These are phyloP conservation scores for Melinaea marsaeus DNA, from an alignment of 2,888 invertebrate species.

Conservation along the genomic window DNA sequence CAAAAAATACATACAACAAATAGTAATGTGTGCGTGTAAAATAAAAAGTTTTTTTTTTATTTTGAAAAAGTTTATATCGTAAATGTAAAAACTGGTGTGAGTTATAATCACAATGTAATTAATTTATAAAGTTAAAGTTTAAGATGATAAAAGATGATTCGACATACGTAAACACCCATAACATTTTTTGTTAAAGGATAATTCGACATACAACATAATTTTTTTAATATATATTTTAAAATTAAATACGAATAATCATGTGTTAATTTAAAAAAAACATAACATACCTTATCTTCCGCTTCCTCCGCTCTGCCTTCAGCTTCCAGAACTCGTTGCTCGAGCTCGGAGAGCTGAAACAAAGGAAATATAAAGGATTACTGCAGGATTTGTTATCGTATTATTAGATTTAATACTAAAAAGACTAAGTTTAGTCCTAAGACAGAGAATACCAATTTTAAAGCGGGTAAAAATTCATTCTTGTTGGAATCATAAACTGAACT, in stretches of 20 bases:
- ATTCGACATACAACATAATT: too few species aligned
- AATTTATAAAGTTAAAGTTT: too few species aligned
- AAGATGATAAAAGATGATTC: too few species aligned
- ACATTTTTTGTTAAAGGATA: too few species aligned
- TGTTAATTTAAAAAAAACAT: constrained; percentile 12
- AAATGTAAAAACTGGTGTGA: too few species aligned
- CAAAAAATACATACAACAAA: too few species aligned
- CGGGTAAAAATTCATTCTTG: constrained; percentile 18
- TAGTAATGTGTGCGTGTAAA: too few species aligned
- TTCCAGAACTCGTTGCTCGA: constrained; percentile 94
- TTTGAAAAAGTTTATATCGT: too few species aligned
- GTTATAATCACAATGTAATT: too few species aligned
- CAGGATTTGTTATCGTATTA: neutral
- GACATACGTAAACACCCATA: too few species aligned
- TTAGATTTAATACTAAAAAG: neutral
- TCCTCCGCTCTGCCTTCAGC: constrained; percentile 95
- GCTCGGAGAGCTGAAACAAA: constrained; percentile 91
- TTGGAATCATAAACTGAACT: neutral
- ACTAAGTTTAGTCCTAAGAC: constrained; percentile 5
- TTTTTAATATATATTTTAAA: neutral
- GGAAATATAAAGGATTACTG: constrained; percentile 24
- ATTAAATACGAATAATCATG: neutral
- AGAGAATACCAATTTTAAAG: constrained; percentile 1
- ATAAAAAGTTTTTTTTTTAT: too few species aligned
- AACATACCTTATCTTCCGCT: constrained; percentile 94